Evolutionary conservation across 2,113 vertebrate species (phyloP), one percentile per base, ranked within the genome.

Genomic region (Lichenostomus cassidix): DNA sequence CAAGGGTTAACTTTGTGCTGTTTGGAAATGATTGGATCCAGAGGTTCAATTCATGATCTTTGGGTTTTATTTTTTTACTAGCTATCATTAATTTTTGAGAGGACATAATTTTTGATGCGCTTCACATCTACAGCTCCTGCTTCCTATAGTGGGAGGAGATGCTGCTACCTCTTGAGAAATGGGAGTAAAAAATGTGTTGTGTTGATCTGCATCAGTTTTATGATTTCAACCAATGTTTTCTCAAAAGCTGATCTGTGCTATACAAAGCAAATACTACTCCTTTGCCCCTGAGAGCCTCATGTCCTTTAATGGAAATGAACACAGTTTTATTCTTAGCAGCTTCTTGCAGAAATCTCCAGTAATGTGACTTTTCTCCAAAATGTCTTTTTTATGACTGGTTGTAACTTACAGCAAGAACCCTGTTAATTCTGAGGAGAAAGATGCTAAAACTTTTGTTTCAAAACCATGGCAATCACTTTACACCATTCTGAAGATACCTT

Each of bases 301-400:
- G 74, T 82, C 77, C 73, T 84, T 84, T 94, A 85, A 60, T 69
- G 49, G 87, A 87, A 82, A 76, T 60, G 15, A 94, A 60, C 76
- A 76, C 25, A 49, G 23, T 76, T 94, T 88, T 92, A 95, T 90
- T 96, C 83, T 86, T 83, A 84, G 71, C 64, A 90, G 33, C 68
- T 74, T 75, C 76, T 78, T 94, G 86, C 69, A 91, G 64, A 89
- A 89, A 71, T 47, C 28, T 71, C 60, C 53, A 46, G 65, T 82
- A 92, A 86, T 21, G 29, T 5, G 3, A 19, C 52, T 94, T 58
- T 74, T 81, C 47, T 87, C 68, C 56, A 81, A 67, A 93, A 75
- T 11, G 22, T 86, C 74, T 42, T 74, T 89, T 89, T 91, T 65
- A 74, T 73, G 24, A 78, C 35, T 74, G 18, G 52, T 29, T 71